Percentiles rank a stretch among this genome's conserved stretches.
These are phyloP conservation scores for Ascaphus truei DNA, from an alignment of 2,113 vertebrate genomes.

Conservation along the genomic window DNA sequence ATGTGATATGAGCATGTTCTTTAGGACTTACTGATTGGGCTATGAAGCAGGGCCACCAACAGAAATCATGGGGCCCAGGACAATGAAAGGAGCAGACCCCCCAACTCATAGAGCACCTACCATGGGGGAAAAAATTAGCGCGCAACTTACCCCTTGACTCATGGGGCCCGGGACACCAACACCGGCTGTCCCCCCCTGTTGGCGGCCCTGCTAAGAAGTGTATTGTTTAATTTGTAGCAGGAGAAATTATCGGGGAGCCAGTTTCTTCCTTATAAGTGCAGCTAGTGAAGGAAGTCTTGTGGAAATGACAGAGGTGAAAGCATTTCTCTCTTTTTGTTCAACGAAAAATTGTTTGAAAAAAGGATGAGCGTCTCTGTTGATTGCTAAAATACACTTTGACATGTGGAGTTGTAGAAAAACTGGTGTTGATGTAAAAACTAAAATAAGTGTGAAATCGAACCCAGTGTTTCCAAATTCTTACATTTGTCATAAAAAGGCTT, in stretches of 20 bases:
- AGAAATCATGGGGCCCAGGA: too few relatives aligned
- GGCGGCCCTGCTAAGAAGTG: too few relatives aligned
- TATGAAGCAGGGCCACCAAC: too few relatives aligned
- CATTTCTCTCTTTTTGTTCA: background rate
- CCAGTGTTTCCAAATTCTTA: too few relatives aligned
- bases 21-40: background rate
- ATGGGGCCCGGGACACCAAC: too few relatives aligned
- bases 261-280: background rate
- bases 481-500: too few relatives aligned
- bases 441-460: slow-evolving; percentile 10
- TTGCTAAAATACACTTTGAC: slow-evolving; percentile 11
- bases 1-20: background rate
- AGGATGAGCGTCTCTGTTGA: background rate
- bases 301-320: slow-evolving; percentile 9
- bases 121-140: too few relatives aligned
- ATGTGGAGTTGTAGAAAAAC: slow-evolving; percentile 8
- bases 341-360: background rate
- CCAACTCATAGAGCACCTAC: too few relatives aligned
- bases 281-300: background rate
- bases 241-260: background rate
- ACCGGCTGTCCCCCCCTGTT: too few relatives aligned
- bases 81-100: too few relatives aligned
- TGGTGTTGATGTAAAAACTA: slow-evolving; percentile 2
- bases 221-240: background rate
- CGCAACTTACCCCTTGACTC: too few relatives aligned